phyloP scores from a whole-genome alignment of 2,797 vertebrate species.

The Neopelma chrysocephalum region DNA sequence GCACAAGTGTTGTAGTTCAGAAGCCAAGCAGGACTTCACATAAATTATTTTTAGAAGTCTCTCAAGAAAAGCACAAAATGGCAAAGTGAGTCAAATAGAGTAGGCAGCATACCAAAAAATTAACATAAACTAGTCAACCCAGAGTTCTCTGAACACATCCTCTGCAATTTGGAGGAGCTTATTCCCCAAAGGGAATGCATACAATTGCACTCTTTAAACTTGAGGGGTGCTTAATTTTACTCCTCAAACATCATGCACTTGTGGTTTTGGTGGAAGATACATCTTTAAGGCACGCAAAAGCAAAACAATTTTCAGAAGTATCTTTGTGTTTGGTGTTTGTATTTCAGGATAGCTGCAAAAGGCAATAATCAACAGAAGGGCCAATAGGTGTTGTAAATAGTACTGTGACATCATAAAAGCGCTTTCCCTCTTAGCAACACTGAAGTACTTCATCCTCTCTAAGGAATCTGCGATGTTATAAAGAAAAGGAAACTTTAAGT shows the following conservation, averaged over 20 bases:
- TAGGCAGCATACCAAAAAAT: slow-evolving; percentile 21
- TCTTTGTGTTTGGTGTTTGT: not conserved
- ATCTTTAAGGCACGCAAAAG: not conserved
- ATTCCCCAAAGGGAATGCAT: not conserved
- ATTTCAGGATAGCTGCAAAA: not conserved
- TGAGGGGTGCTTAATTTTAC: not conserved
- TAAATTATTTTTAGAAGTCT: slow-evolving; percentile 44
- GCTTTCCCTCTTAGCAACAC: slow-evolving; percentile 15
- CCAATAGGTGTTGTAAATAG: not conserved
- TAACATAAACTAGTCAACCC: not conserved
- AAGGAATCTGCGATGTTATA: not conserved
- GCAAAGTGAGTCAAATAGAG: not conserved
- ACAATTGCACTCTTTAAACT: not conserved
- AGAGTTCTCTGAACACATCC: not conserved
- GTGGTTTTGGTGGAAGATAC: not conserved
- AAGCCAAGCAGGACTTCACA: not conserved
- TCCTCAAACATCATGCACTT: not conserved
- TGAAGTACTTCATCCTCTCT: slow-evolving; percentile 12
- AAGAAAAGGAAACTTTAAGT: slow-evolving; percentile 35
- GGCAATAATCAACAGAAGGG: not conserved
- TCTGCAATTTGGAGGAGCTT: not conserved
- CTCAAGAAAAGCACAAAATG: slow-evolving; percentile 37
- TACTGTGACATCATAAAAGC: not conserved
- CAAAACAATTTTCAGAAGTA: not conserved
- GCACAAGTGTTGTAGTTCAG: not conserved